These are phyloP conservation scores for Zootermopsis nevadensis DNA, from an alignment of 2,888 invertebrate species.

Conservation along the genomic window DNA sequence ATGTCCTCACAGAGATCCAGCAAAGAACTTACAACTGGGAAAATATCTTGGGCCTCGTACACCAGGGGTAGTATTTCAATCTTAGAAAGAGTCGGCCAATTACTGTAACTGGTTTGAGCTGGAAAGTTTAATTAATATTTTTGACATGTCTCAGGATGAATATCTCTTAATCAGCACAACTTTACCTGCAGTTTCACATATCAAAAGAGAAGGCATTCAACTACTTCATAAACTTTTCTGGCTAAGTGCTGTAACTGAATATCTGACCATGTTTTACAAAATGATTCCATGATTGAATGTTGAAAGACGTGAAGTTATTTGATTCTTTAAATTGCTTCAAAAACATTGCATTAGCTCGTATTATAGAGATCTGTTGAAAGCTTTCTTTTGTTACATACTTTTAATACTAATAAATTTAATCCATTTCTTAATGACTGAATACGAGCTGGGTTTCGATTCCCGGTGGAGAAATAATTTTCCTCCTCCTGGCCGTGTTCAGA, in stretches of 20 bases:
- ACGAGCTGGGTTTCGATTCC: no score
- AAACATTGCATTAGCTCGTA: no score
- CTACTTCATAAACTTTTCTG: slow-evolving; percentile 23
- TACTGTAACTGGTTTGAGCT: slow-evolving; percentile 28
- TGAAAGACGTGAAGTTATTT: no score
- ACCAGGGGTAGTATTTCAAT: slow-evolving; percentile 31
- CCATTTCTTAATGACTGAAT: no score
- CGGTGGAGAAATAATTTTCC: no score
- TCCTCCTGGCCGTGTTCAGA: no score
- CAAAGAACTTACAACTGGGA: slow-evolving; percentile 31
- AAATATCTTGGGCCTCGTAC: slow-evolving; percentile 20
- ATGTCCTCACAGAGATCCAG: slow-evolving; percentile 33
- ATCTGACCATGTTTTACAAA: neutral
- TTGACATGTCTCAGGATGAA: slow-evolving; percentile 31
- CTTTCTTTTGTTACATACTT: no score
- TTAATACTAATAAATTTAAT: no score
- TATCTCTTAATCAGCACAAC: slow-evolving; percentile 29
- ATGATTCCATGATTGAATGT: no score
- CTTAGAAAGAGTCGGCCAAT: slow-evolving; percentile 37
- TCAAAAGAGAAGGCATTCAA: slow-evolving; percentile 18
- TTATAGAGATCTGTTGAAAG: no score
- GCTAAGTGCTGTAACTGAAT: slow-evolving; percentile 21
- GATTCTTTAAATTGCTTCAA: no score
- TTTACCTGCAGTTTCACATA: neutral
- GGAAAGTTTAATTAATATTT: slow-evolving; percentile 42